Base-by-base conservation (phyloP, 2,888 invertebrate genomes). In the Laspeyria flexula region DNA sequence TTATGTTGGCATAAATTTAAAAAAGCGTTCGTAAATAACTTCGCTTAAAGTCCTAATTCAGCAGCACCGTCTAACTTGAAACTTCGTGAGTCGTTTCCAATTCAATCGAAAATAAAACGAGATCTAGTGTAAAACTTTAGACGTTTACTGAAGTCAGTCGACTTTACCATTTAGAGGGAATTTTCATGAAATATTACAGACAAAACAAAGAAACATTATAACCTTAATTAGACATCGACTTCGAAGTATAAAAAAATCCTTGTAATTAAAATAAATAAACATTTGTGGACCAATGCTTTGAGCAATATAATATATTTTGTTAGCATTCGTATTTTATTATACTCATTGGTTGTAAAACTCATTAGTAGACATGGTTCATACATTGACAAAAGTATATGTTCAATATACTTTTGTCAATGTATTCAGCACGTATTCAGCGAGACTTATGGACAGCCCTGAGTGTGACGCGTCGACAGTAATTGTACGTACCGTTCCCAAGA, bases 401-500 rank as follows among this genome's bases (percentile, higher is more conserved):
- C n/a, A n/a, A n/a, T n/a, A n/a, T n/a, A n/a, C n/a, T n/a, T n/a
- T n/a, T n/a, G n/a, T n/a, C n/a, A n/a, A n/a, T n/a, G n/a, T n/a
- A n/a, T n/a, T n/a, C n/a, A n/a, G n/a, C 49, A 43, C 23, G 41
- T 10, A 47, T 42, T 21, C 23, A 16, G 15, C 9, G 29, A 16
- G 51, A 48, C 44, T 16, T 35, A 54, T 52, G 48, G 43, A 48
- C 50, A 53, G 49, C 64, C 58, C 62, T 65, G 35, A 27, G 33
- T 50, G 30, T 11, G 25, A 7, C 10, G 23, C 57, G 18, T 51
- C 52, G 39, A 54, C 59, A 43, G 59, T 68, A 65, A 71, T 57
- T 45, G 65, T 53, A 53, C 65, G 60, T 64, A 59, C 64, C 71
- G 55, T 72, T 60, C 60, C 54, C 62, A 63, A 68, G 64, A 71